phyloP scores from a whole-genome alignment of 2,888 invertebrate genomes.

The Ormyrus rosae region DNA sequence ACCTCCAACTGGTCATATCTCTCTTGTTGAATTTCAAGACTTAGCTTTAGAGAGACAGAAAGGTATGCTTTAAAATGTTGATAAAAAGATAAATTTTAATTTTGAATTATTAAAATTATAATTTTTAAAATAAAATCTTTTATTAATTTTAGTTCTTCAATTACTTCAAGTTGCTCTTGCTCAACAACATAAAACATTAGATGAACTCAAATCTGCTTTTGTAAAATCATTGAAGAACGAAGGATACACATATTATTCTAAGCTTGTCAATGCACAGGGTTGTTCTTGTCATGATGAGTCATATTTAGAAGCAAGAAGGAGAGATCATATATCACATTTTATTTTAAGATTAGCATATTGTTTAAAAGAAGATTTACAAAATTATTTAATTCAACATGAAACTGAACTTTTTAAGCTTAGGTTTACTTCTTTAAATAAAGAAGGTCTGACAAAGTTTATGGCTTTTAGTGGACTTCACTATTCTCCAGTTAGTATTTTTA shows the following conservation, averaged over 20 bases:
- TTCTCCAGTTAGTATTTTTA: slow-evolving; percentile 73
- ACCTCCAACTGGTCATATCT: slow-evolving; percentile 85
- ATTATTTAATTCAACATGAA: slow-evolving; percentile 94
- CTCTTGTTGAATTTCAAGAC: slow-evolving; percentile 91
- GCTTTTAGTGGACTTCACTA: slow-evolving; percentile 83
- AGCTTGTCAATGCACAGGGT: slow-evolving; percentile 79
- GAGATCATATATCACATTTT: slow-evolving; percentile 95
- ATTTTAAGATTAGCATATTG: slow-evolving; percentile 95
- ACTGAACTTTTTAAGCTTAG: slow-evolving; percentile 91
- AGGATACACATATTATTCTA: slow-evolving; percentile 81
- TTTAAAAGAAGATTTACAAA: slow-evolving; percentile 87
- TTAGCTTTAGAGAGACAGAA: slow-evolving; percentile 83
- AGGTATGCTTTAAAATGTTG: slow-evolving; percentile 49
- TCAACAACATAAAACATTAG: slow-evolving; percentile 79
- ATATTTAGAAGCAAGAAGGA: slow-evolving; percentile 82
- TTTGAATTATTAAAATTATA: slow-evolving; percentile 9
- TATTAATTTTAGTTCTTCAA: slow-evolving; percentile 79
- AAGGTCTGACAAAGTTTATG: slow-evolving; percentile 83
- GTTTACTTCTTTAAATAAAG: slow-evolving; percentile 81
- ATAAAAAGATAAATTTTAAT: not conserved
- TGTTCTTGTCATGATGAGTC: slow-evolving; percentile 78
- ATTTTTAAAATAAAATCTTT: not conserved
- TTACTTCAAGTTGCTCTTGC: slow-evolving; percentile 85
- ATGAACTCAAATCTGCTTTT: slow-evolving; percentile 83
- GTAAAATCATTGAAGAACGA: slow-evolving; percentile 82